Evolutionary conservation across 1,140 invertebrate genomes (phyloP).

Genomic region (Helicoverpa armigera): DNA sequence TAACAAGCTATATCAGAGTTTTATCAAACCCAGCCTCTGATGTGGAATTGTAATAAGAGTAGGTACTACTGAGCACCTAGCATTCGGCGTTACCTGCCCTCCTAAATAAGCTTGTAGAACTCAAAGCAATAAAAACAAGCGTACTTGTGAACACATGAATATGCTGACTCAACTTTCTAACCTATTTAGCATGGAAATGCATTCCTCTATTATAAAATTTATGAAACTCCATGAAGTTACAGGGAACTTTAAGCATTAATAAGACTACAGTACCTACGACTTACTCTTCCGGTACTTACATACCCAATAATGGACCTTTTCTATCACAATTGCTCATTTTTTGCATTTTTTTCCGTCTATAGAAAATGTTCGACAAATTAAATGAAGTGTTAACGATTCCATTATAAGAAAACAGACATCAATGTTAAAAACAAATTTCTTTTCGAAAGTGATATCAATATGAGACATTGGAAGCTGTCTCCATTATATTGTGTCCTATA

Average conservation of each 20-base stretch:
- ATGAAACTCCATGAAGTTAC: not conserved
- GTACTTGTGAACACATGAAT: not conserved
- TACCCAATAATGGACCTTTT: too few species aligned
- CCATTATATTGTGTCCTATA: not conserved
- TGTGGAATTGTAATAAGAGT: too few species aligned
- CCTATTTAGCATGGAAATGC: not conserved
- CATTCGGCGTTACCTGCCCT: too few species aligned
- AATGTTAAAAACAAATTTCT: not conserved
- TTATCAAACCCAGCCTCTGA: too few species aligned
- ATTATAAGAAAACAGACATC: not conserved
- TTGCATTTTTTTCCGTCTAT: not conserved
- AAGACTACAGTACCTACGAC: too few species aligned
- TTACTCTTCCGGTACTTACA: too few species aligned
- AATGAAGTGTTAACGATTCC: constrained; percentile 10
- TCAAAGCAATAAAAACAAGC: not conserved
- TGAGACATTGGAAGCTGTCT: not conserved
- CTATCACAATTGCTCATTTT: too few species aligned
- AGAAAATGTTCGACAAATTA: constrained; percentile 11
- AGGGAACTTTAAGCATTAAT: too few species aligned
- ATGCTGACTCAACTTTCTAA: not conserved
- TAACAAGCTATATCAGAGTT: too few species aligned
- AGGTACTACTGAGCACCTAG: too few species aligned
- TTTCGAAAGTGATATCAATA: constrained; percentile 18
- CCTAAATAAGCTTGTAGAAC: not conserved
- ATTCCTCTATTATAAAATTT: not conserved